Evolutionary conservation across 2,797 vertebrate genomes (phyloP).

Genomic region (Eospalax fontanierii): DNA sequence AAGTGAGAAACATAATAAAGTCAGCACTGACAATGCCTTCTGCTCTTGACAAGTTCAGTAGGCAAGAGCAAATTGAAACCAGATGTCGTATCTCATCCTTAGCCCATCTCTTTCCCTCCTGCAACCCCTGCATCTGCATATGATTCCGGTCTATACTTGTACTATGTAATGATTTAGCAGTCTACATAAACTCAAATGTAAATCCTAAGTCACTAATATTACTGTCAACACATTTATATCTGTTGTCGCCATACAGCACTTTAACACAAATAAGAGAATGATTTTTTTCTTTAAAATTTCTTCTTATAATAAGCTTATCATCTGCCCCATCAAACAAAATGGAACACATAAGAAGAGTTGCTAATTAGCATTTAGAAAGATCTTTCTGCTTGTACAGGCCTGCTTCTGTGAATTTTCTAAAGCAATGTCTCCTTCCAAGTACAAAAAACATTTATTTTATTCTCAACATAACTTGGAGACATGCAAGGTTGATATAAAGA

Average conservation of each 20-base stretch:
- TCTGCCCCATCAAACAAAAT: slow-evolving; percentile 65
- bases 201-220: no score
- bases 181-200: slow-evolving; percentile 49
- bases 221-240: slow-evolving; percentile 70
- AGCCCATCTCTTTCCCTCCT: not conserved
- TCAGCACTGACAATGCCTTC: slow-evolving; percentile 14
- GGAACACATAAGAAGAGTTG: slow-evolving; percentile 61
- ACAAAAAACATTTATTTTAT: slow-evolving; percentile 66
- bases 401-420: slow-evolving; percentile 64
- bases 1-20: slow-evolving; percentile 37
- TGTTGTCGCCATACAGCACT: slow-evolving; percentile 55
- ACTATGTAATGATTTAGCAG: slow-evolving; percentile 24
- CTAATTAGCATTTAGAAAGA: slow-evolving; percentile 75
- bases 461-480: slow-evolving; percentile 43
- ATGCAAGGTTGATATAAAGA: slow-evolving; percentile 58
- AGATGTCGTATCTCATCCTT: slow-evolving; percentile 20
- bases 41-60: slow-evolving; percentile 44
- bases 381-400: slow-evolving; percentile 55
- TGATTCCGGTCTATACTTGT: not conserved
- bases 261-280: slow-evolving; percentile 67
- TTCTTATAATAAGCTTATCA: slow-evolving; percentile 69
- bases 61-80: slow-evolving; percentile 42
- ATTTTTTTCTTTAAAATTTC: slow-evolving; percentile 67
- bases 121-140: not conserved
- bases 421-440: slow-evolving; percentile 66